Base-by-base conservation (phyloP, 1,140 invertebrate species). In the Geopemphigus sp. region DNA sequence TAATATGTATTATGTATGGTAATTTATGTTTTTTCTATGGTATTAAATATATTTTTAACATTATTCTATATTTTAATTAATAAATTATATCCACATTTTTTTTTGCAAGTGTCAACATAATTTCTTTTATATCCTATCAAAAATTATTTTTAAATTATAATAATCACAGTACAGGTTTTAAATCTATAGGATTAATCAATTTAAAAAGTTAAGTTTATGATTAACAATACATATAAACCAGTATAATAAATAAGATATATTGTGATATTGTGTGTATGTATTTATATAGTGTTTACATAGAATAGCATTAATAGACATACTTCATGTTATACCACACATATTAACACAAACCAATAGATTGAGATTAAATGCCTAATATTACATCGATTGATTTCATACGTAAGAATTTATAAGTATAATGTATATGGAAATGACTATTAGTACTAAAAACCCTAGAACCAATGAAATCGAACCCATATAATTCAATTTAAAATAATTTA, bases 211-310 rank as follows among this genome's bases (percentile, higher is more conserved):
- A 32, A 8, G 26, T 19, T 29, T 32, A 11, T 15, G 10, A 29
- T 63, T n/a, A 29, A 17, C 19, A 63, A 63, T 63, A 19, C 29
- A 26, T 63, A 32, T 32, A 63, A 63, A 63, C 10, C 61, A 32
- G 6, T 63, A 32, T n/a, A 39, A 39, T 39, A 39, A 39, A 63
- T 63, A 63, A 29, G 26, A 17, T 26, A 29, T 63, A 63, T 63
- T 59, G 22, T 24, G 24, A 12, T 26, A 19, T 26, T 19, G 29
- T 32, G 19, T 29, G 32, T 63, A 17, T 29, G 19, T 19, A 32
- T 32, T 63, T 63, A 63, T 61, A 61, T 26, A 24, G 22, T 59
- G 57, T 59, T 26, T 61, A 61, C 59, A 61, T 61, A 61, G 59
- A 61, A 61, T 26, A 61, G 14, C 57, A 26, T 61, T 29, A 24